Evolutionary conservation across 53 echinoderm and acorn worm species (phyloP), one percentile per base, ranked within the genome.

Genomic region (Antedon mediterranea): DNA sequence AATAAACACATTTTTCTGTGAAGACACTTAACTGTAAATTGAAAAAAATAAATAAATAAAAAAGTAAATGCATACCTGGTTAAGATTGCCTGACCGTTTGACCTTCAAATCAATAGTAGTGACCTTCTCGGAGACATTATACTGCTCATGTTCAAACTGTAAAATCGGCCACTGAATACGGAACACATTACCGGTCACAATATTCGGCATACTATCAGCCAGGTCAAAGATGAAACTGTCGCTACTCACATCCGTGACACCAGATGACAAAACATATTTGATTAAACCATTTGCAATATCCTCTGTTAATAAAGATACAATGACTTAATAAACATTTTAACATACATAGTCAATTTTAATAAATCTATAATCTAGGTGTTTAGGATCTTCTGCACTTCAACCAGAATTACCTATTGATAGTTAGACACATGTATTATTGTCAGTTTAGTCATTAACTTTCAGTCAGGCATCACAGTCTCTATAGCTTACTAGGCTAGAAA

Each of bases 181-280:
- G 85, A 89, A 98, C 80, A 98, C 93, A 0, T 84, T 93, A 28
- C 86, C 92, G 9, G 90, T 78, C 34, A 98, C 98, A 30, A 85
- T 85, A 81, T 98, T 98, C 72, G 98, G 98, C 32, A 81, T 88
- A 74, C 93, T 98, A 90, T 98, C 98, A 6, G 98, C 83, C 3
- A 98, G 92, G 31, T 93, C 90, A 43, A 98, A 98, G 73, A 98
- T 85, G 30, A 98, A 98, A 72, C 98, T 84, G 29, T 98, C 98
- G 15, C 87, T 86, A 20, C 88, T 85, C 57, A 88, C 88, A 11
- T 78, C 33, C 71, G 86, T 88, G 0, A 84, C 88, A 0, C 87
- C 88, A 0, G 79, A 76, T 30, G 82, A 75, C 15, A 92, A 81
- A 34, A 88, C 77, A 41, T 93, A 98, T 28, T 78, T 86, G 83